Base-by-base conservation (phyloP, 2,797 vertebrate species). In the Acanthurus tractus region DNA sequence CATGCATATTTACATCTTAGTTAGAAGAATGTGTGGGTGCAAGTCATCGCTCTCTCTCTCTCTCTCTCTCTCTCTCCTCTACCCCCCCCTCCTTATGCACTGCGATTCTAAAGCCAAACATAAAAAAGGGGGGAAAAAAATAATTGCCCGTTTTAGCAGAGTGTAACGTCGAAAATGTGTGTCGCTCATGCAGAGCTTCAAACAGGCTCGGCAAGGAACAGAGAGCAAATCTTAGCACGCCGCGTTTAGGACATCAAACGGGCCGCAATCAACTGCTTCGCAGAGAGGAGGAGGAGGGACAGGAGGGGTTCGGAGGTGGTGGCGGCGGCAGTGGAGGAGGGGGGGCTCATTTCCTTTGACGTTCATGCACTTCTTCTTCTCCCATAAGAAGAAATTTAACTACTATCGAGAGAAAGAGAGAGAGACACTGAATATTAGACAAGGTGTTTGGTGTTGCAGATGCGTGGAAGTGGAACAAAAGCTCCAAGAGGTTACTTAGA, bases 161-260 rank as follows among this genome's bases (percentile, higher is more conserved):
- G 93, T 92, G 90, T 92, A 93, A 93, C 91, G 88, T 92, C 61
- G 90, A 86, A 90, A 94, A 94, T 93, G 92, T 93, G 92, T 93
- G 92, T 94, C 91, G 92, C 92, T 93, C 92, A 90, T 57, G 87
- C 88, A 67, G 81, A 88, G 93, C 93, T 94, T 95, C 94, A 95
- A 95, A 95, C 91, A 72, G 72, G 85, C 89, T 89, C 84, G 81
- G 84, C 84, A 53, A 90, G 86, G 90, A 91, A 93, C 92, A 93
- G 92, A 93, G 94, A 94, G 93, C 93, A 93, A 94, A 93, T 94
- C 89, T 93, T 94, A 94, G 94, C 89, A 93, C 85, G 93, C 86
- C 74, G 90, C 90, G 92, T 95, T 96, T 95, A 95, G 90, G 92
- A 95, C 94, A 95, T 96, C 94, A 95, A 95, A 95, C 90, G 58